These are phyloP conservation scores for Geodia barretti DNA, from an alignment of 37 sponge, comb jelly and placozoan species.

Conservation along the genomic window DNA sequence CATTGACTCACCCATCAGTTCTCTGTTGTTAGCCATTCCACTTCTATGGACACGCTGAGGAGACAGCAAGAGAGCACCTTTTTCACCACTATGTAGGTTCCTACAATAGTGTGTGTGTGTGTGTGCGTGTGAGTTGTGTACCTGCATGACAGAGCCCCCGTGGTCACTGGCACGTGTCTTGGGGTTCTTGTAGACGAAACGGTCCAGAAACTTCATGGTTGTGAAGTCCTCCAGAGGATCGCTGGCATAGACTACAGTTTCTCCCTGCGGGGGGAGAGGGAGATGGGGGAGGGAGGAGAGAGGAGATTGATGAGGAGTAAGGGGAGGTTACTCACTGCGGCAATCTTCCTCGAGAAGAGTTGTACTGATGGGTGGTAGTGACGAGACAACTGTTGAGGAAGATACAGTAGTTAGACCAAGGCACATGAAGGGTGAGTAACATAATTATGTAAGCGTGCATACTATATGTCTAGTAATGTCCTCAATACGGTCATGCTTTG, in stretches of 20 bases:
- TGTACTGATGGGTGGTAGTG: slow-evolving; percentile 94
- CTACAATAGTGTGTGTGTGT: no score
- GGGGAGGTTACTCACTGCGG: slow-evolving; percentile 36
- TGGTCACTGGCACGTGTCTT: slow-evolving; percentile 86
- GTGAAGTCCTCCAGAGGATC: slow-evolving; percentile 96
- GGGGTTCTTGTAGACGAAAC: slow-evolving; percentile 95
- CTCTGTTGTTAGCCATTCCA: not conserved
- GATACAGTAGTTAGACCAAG: not conserved
- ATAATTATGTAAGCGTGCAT: no score
- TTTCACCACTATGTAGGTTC: no score
- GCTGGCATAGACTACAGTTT: slow-evolving; percentile 68
- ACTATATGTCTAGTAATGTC: no score
- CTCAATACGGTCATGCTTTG: no score
- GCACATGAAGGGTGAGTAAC: no score
- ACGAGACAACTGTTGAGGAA: slow-evolving; percentile 38
- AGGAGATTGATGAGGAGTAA: not conserved
- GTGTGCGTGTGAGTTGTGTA: no score
- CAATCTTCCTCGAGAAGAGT: slow-evolving; percentile 65
- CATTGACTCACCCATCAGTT: slow-evolving; percentile 1
- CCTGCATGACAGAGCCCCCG: slow-evolving; percentile 96
- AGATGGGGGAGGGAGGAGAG: not conserved
- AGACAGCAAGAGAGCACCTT: not conserved
- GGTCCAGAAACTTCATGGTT: slow-evolving; percentile 86
- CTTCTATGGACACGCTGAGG: not conserved
- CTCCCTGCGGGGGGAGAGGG: slow-evolving; percentile 51